Conservation (phyloP, 2,113 vertebrate species). For the Tachycineta bicolor region DNA sequence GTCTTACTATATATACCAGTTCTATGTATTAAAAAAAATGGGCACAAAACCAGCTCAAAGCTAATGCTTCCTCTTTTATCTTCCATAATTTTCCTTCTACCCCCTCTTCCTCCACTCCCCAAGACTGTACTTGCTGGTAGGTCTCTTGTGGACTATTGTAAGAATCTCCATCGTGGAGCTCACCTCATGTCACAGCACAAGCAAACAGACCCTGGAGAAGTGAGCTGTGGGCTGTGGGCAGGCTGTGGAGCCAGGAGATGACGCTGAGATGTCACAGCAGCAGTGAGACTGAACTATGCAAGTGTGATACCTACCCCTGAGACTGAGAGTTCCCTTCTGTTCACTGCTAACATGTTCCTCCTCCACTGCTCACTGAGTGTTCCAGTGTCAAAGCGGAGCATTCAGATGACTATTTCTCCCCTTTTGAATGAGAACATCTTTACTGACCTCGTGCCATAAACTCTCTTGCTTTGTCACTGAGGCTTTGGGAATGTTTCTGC, state of each 20-base stretch:
- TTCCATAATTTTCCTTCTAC: neutral
- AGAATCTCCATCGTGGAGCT: rapidly evolving
- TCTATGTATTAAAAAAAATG: neutral
- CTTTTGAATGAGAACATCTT: neutral
- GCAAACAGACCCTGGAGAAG: neutral
- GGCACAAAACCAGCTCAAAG: neutral
- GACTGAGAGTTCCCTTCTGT: neutral
- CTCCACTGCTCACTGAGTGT: neutral
- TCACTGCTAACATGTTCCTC: neutral
- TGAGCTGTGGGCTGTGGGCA: neutral
- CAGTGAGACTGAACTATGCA: neutral
- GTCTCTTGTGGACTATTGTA: neutral
- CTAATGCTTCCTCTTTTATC: neutral
- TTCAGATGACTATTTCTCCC: neutral
- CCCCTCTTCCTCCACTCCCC: neutral
- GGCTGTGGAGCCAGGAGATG: neutral
- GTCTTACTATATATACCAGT: neutral
- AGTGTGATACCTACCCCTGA: neutral
- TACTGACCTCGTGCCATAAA: neutral
- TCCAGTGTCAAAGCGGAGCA: neutral
- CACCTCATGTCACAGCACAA: neutral
- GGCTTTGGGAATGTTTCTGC: neutral
- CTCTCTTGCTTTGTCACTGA: neutral
- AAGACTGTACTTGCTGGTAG: neutral
- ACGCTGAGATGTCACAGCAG: neutral